phyloP scores from a whole-genome alignment of 37 sponge, comb jelly and placozoan genomes.

The Aphrocallistes beatrix region DNA sequence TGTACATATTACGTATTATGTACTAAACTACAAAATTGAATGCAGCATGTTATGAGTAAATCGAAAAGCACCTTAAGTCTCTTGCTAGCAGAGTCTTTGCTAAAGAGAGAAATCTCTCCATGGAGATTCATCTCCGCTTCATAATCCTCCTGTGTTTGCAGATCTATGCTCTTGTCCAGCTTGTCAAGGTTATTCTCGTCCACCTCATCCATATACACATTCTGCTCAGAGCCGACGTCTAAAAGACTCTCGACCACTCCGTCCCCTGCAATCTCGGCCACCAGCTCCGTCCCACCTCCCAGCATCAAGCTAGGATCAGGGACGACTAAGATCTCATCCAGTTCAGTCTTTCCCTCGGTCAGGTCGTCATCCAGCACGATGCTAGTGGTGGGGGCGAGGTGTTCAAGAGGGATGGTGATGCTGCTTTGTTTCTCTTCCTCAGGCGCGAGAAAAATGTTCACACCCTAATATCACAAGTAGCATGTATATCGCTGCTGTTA shows the following conservation, averaged over 20 bases:
- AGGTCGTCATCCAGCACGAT: background rate
- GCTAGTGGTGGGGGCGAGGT: background rate
- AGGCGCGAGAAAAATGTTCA: background rate
- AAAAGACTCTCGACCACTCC: background rate
- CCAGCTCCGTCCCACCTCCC: background rate
- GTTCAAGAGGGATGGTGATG: background rate
- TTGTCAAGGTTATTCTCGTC: background rate
- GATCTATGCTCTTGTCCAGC: background rate
- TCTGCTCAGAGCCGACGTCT: background rate
- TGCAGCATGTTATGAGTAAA: too few relatives aligned
- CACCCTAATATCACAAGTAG: background rate
- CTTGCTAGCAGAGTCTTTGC: background rate
- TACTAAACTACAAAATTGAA: too few relatives aligned
- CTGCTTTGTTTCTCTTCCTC: background rate
- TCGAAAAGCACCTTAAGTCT: slow-evolving; percentile 9
- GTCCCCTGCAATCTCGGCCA: background rate
- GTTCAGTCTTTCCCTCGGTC: background rate
- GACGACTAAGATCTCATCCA: background rate
- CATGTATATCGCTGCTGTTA: background rate
- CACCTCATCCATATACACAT: background rate
- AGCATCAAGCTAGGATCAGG: background rate
- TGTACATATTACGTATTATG: too few relatives aligned
- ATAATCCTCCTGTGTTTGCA: background rate
- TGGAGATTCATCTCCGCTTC: background rate
- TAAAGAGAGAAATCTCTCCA: background rate